Evolutionary conservation across 2,797 vertebrate genomes (phyloP), one percentile per base, ranked within the genome.

Genomic region (Spea hammondii): DNA sequence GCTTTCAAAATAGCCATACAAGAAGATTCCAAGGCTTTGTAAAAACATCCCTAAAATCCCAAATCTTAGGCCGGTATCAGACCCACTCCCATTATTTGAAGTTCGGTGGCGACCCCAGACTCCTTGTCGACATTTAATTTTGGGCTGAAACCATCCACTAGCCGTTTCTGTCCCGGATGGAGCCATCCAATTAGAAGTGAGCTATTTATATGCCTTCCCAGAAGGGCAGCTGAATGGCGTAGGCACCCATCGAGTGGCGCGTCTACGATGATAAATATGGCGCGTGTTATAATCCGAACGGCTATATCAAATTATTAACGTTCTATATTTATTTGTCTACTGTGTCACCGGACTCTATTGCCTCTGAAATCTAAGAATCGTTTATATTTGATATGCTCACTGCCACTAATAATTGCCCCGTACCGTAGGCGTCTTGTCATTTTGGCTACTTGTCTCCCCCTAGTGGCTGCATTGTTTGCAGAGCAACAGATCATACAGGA

Each of bases 191-290:
- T 71, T 53, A 65, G 54, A 71, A 44, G 49, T 46, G 11, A 62
- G 55, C 17, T 77, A 77, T 78, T 64, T 71, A 78, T 78, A 65
- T 45, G 46, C 5, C 4, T 5, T 51, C 45, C 54, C 17, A 46
- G 67, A 53, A 60, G 57, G 76, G 57, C 67, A 70, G 76, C 62
- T 13, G 14, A 7, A 55, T 3, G 9, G 64, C 12, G 54, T 17
- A 13, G 64, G 5, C 60, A n/a, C 49, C 10, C 9, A 12, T 57
- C 32, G 50, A 13, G n/a, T 14, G 66, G 65, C 69, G 45, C 10
- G 5, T 8, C 64, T 77, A 49, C 67, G 53, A 14, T n/a, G 60
- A 44, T 69, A 54, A 75, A 54, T 75, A 6, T 66, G 50, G 7
- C 53, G 62, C 62, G 45, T 55, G 8, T 66, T 53, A 75, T 75